Percentiles rank a stretch among this genome's conserved stretches.
Conservation (phyloP, 2,888 invertebrate species). For the Drosophila aldrichi region DNA sequence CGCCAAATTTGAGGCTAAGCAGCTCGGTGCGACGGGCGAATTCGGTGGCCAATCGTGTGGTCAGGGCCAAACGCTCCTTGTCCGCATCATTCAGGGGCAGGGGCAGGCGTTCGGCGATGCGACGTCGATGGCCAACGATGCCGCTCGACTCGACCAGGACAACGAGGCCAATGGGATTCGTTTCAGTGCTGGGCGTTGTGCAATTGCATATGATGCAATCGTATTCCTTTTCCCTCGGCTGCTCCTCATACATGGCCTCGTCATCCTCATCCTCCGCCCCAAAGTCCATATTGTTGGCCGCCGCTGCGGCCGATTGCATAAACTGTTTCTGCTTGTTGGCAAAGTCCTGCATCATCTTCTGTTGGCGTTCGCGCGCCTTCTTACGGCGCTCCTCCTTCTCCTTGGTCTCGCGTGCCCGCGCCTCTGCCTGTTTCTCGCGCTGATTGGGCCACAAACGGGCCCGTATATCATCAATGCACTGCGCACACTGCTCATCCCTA, state of each 20-base stretch:
- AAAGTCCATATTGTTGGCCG: constrained; percentile 87
- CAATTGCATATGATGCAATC: constrained; percentile 98
- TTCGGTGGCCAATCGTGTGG: constrained; percentile 90
- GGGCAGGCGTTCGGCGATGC: constrained; percentile 82
- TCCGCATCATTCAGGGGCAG: constrained; percentile 89
- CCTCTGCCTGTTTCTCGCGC: constrained; percentile 92
- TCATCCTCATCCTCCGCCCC: constrained; percentile 86
- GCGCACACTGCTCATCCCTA: constrained; percentile 90
- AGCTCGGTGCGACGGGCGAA: constrained; percentile 92
- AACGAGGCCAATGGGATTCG: constrained; percentile 94
- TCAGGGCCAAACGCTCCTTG: constrained; percentile 86
- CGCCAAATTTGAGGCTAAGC: constrained; percentile 91
- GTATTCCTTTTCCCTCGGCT: constrained; percentile 90
- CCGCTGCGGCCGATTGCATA: constrained; percentile 89
- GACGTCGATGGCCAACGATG: constrained; percentile 92
- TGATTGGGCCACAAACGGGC: constrained; percentile 92
- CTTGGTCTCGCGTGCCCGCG: constrained; percentile 87
- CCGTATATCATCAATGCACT: constrained; percentile 90
- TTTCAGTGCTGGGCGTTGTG: constrained; percentile 93
- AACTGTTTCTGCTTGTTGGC: constrained; percentile 96
- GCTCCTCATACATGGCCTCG: constrained; percentile 87
- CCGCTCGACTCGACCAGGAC: constrained; percentile 94
- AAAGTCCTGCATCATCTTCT: constrained; percentile 97
- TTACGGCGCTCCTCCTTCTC: constrained; percentile 94
- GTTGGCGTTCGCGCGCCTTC: constrained; percentile 94